phyloP scores from a whole-genome alignment of 2,888 invertebrate species.

The Ichneumoninae sp. region DNA sequence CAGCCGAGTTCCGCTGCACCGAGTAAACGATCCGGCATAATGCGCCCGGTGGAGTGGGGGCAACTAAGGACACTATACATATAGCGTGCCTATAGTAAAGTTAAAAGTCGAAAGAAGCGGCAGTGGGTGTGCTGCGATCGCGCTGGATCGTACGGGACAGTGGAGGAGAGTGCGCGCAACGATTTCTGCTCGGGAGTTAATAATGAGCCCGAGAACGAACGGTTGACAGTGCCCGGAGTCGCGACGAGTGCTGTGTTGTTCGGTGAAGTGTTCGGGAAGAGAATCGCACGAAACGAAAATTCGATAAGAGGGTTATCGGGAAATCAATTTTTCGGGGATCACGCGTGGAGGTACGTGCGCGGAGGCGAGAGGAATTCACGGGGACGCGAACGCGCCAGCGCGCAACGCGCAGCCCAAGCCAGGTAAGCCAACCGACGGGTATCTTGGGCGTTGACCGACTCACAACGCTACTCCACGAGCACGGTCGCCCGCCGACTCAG shows the following conservation, averaged over 20 bases:
- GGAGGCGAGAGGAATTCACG: slow-evolving; percentile 11
- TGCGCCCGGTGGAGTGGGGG: background rate
- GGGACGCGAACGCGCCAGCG: slow-evolving; percentile 60
- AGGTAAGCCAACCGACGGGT: slow-evolving; percentile 72
- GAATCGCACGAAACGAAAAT: background rate
- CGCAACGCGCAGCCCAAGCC: slow-evolving; percentile 48
- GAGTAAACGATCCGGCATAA: background rate
- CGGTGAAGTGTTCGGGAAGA: no score
- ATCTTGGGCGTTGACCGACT: slow-evolving; percentile 75
- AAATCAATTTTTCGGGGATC: background rate
- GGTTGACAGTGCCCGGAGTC: slow-evolving; percentile 20
- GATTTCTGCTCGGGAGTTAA: slow-evolving; percentile 3
- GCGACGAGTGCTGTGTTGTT: background rate
- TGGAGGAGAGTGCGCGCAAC: slow-evolving; percentile 3
- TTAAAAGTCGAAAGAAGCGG: slow-evolving; percentile 9
- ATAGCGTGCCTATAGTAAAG: background rate
- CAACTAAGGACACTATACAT: background rate
- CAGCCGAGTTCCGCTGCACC: background rate
- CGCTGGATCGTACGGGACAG: slow-evolving; percentile 12
- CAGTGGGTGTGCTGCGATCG: slow-evolving; percentile 52
- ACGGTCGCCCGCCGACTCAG: slow-evolving; percentile 25
- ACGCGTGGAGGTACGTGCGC: slow-evolving; percentile 21
- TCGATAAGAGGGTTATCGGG: background rate
- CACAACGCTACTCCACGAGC: slow-evolving; percentile 19
- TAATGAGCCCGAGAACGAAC: slow-evolving; percentile 22